phyloP scores from a whole-genome alignment of 2,113 vertebrate genomes.

The Thryonomys swinderianus region DNA sequence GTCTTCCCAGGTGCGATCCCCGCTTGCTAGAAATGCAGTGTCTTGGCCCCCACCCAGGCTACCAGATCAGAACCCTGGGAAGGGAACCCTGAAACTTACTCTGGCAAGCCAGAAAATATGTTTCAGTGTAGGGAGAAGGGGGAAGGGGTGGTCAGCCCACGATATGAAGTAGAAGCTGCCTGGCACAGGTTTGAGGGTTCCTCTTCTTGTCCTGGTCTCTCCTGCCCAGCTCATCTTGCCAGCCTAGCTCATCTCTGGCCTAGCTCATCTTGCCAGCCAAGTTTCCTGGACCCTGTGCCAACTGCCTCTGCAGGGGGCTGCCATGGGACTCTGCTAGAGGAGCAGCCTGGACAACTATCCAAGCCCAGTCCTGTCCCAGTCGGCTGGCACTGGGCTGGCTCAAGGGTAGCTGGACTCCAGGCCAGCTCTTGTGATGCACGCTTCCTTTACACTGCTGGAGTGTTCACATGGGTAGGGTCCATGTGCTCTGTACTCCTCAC shows the following conservation, averaged over 20 bases:
- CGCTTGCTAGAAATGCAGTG: not conserved
- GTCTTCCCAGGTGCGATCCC: not conserved
- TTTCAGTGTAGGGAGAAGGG: not conserved
- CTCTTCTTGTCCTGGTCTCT: not conserved
- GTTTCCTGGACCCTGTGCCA: not conserved
- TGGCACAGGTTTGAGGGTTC: not conserved
- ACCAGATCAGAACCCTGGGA: not conserved
- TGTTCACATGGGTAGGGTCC: not conserved
- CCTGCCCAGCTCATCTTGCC: not conserved
- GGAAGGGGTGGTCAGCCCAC: not conserved
- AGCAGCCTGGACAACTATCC: not conserved
- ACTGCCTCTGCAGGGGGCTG: not conserved
- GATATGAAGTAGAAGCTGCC: not conserved
- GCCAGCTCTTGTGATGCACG: not conserved
- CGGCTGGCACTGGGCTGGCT: rapidly evolving
- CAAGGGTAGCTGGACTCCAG: not conserved
- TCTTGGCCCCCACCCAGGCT: not conserved
- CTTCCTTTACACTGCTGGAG: rapidly evolving
- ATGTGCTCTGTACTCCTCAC: not conserved
- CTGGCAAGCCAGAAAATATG: not conserved
- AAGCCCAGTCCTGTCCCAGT: not conserved
- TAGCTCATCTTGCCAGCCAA: not conserved
- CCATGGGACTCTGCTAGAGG: not conserved
- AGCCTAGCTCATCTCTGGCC: too few relatives aligned
- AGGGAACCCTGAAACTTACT: not conserved